Evolutionary conservation across 2,797 vertebrate genomes (phyloP).

Genomic region (Crossoptilon crossoptilon): DNA sequence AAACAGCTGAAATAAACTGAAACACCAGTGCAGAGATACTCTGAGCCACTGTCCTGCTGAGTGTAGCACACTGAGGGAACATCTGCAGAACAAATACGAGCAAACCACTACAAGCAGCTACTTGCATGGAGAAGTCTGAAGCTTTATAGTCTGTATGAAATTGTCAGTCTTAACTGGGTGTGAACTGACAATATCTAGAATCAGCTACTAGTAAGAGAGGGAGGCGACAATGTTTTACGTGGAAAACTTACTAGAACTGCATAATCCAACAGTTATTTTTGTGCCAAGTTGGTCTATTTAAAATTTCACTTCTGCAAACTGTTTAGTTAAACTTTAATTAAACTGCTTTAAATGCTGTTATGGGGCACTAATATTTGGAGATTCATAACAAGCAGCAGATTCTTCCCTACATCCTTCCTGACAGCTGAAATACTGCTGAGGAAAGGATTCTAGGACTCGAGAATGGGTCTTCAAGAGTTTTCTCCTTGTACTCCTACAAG

Average conservation of each 20-base stretch:
- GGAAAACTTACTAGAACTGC: not conserved
- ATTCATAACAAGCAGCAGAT: not conserved
- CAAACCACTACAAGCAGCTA: too few species aligned
- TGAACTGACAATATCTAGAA: not conserved
- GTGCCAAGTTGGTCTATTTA: not conserved
- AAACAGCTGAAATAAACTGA: not conserved
- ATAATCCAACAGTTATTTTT: not conserved
- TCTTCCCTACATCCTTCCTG: not conserved
- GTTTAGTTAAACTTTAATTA: not conserved
- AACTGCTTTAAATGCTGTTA: not conserved
- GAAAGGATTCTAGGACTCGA: not conserved
- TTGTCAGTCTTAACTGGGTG: not conserved
- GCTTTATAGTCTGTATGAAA: not conserved
- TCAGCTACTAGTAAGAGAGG: not conserved
- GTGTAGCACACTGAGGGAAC: not conserved
- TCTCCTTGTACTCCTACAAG: not conserved
- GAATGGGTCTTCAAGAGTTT: not conserved
- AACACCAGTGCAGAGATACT: not conserved
- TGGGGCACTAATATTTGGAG: not conserved
- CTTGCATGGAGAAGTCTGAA: not conserved
- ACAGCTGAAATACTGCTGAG: not conserved
- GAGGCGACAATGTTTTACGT: not conserved
- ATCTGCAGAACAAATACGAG: not conserved
- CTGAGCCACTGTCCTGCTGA: not conserved
- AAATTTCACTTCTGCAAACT: not conserved